Base-by-base conservation (phyloP, 1,140 invertebrate genomes). In the Vanessa tameamea region DNA sequence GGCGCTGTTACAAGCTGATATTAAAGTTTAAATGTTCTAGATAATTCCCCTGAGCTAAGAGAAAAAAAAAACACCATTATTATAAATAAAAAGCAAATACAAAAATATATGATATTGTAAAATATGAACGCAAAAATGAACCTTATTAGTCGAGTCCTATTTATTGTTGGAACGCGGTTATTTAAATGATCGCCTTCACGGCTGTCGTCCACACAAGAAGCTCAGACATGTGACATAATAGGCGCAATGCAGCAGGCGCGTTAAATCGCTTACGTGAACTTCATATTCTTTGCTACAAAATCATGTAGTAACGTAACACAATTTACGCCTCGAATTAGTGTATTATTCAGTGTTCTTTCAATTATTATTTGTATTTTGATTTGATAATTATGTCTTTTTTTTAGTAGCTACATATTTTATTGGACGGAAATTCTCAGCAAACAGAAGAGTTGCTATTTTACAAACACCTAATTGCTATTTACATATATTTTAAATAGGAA, bases 231-330 rank as follows among this genome's bases (percentile, higher is more conserved):
- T 77, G 76, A 77, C 68, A 77, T 77, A 77, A 77, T 59, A 70
- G 47, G 76, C 76, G 76, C 76, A 77, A 65, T 77, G 76, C 76
- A 64, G 76, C 67, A 51, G 48, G 65, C 55, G 47, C 69, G 74
- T 53, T 76, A 72, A 72, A 72, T 59, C 55, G 55, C 55, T 61
- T 26, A 61, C 57, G 31, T 16, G 14, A 31, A 61, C 13, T 37
- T 37, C 57, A 61, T 15, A 37, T 37, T 31, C 53, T 13, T 15
- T 31, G 57, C 11, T 59, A 26, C 23, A 13, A 23, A 13, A 14
- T 59, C 9, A 61, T 12, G 26, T 61, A 37, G 16, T 2, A n/a
- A 59, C 5, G 13, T 26, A 31, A 26, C 3, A 7, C 3, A 4
- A 43, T 31, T 31, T 16, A 43, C 14, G 23, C 15, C 23, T 26